Percentiles rank a stretch among this genome's conserved stretches.
Conservation (phyloP, 2,113 vertebrate species). For the Stictonetta naevosa region DNA sequence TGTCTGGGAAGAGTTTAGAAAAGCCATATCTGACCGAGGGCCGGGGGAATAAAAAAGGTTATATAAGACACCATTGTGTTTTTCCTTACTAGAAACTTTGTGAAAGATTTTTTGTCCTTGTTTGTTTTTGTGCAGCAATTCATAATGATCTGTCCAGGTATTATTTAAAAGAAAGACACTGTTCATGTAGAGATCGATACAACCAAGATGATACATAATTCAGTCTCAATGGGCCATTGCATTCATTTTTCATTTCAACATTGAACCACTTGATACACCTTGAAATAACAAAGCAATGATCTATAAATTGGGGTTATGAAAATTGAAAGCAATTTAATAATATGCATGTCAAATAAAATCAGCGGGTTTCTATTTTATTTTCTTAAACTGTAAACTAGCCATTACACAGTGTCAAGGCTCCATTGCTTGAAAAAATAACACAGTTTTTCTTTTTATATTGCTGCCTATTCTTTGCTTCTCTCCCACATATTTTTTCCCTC, state of each 20-base stretch:
- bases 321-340: slow-evolving; percentile 49
- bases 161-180: slow-evolving; percentile 38
- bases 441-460: slow-evolving; percentile 19
- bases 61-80: background rate
- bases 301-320: slow-evolving; percentile 16
- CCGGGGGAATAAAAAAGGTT: background rate
- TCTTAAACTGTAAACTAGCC: slow-evolving; percentile 25
- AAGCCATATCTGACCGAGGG: background rate
- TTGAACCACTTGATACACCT: slow-evolving; percentile 55
- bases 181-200: slow-evolving; percentile 42
- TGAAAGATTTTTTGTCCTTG: background rate
- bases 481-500: background rate
- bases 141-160: slow-evolving; percentile 22
- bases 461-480: slow-evolving; percentile 10
- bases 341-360: slow-evolving; percentile 21
- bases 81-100: slow-evolving; percentile 11
- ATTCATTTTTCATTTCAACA: slow-evolving; percentile 63
- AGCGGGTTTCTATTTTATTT: slow-evolving; percentile 36
- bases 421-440: slow-evolving; percentile 3
- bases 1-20: slow-evolving; percentile 23
- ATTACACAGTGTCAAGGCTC: background rate
- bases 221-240: background rate
- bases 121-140: slow-evolving; percentile 41
- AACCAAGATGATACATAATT: slow-evolving; percentile 46
- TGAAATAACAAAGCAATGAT: slow-evolving; percentile 54